These are phyloP conservation scores for Acanthis flammea DNA, from an alignment of 2,797 vertebrate species.

Conservation along the genomic window DNA sequence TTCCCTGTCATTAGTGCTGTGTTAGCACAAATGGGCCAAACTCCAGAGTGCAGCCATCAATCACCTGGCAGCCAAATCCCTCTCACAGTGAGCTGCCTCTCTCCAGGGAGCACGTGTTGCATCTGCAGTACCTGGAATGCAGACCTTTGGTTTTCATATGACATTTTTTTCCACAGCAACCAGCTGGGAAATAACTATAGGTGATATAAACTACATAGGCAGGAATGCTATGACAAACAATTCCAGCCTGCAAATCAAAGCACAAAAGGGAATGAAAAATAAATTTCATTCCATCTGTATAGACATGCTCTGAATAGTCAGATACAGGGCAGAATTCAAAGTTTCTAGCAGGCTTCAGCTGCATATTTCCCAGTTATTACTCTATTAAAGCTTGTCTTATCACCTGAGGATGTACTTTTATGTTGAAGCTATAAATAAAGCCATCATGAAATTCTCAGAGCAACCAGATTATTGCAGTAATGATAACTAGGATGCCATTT, in stretches of 20 bases:
- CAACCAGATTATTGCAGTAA: background rate
- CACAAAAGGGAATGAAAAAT: background rate
- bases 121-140: background rate
- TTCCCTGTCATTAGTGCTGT: background rate
- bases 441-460: background rate
- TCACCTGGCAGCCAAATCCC: background rate
- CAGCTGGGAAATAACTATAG: constrained; percentile 47
- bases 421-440: constrained; percentile 12
- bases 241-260: constrained; percentile 5
- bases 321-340: constrained; percentile 22
- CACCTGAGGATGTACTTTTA: background rate
- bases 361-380: background rate
- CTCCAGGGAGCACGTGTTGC: background rate
- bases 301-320: background rate
- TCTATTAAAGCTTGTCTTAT: background rate
- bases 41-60: background rate
- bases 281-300: background rate
- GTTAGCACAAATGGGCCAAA: background rate
- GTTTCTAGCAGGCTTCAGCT: background rate
- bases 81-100: accelerated
- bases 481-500: background rate
- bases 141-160: background rate
- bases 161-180: constrained; percentile 60
- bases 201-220: constrained; percentile 39
- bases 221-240: constrained; percentile 1